Conservation (phyloP, 2,113 vertebrate genomes). For the Alces alces region DNA sequence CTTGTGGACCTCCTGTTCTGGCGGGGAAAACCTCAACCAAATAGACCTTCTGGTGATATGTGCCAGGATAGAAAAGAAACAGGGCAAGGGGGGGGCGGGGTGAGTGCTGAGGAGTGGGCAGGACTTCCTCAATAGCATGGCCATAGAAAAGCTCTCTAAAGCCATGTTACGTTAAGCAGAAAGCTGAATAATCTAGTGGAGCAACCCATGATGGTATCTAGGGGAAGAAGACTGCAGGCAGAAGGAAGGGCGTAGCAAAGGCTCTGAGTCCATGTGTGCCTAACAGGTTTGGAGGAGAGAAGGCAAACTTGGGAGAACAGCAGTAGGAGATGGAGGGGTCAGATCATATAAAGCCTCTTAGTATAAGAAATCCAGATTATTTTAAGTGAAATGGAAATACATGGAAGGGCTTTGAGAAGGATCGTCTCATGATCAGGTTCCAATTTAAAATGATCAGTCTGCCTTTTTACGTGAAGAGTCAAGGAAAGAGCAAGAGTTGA, state of each 20-base stretch:
- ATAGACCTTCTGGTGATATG: neutral
- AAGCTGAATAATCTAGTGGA: neutral
- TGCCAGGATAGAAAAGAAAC: neutral
- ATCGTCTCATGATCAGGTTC: neutral
- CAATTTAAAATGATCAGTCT: neutral
- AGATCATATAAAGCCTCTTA: neutral
- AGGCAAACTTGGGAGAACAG: neutral
- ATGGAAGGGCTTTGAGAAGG: neutral
- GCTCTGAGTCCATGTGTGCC: neutral
- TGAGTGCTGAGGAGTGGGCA: neutral
- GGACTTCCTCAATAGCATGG: neutral
- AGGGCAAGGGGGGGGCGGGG: neutral
- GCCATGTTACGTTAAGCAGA: neutral
- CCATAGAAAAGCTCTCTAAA: neutral
- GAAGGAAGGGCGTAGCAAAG: neutral
- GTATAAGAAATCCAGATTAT: neutral
- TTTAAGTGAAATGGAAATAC: neutral
- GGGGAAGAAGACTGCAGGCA: neutral
- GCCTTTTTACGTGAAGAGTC: neutral
- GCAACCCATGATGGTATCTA: neutral
- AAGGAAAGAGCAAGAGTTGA: neutral
- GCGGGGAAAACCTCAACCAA: neutral
- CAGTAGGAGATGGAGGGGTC: neutral
- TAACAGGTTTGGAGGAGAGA: neutral
- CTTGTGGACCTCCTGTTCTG: neutral